phyloP scores from a whole-genome alignment of 1,140 invertebrate species.

The Leptoteleia sp. region DNA sequence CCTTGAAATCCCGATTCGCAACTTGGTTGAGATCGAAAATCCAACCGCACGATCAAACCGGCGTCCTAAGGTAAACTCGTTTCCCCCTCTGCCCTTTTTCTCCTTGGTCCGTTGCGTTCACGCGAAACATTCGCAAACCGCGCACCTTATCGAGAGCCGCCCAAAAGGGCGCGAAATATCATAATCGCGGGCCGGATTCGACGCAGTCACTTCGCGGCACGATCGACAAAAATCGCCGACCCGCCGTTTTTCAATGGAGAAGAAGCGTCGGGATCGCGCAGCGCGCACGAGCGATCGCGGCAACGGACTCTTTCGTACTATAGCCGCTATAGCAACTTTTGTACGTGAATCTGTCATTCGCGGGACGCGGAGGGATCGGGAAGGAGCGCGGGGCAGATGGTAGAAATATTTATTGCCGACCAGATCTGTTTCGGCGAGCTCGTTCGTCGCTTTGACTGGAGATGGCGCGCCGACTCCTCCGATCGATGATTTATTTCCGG shows the following conservation, averaged over 20 bases:
- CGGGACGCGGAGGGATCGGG: slow-evolving; percentile 10
- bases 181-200: slow-evolving; percentile 57
- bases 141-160: slow-evolving; percentile 27
- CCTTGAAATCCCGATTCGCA: slow-evolving; percentile 45
- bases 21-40: slow-evolving; percentile 62
- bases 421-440: slow-evolving; percentile 15
- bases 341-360: slow-evolving; percentile 66
- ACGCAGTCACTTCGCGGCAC: slow-evolving; percentile 30
- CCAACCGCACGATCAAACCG: slow-evolving; percentile 66
- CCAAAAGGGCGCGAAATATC: slow-evolving; percentile 55
- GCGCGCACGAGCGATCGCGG: slow-evolving; percentile 67
- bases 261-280: slow-evolving; percentile 14
- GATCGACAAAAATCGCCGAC: slow-evolving; percentile 13
- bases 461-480: slow-evolving; percentile 39
- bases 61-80: slow-evolving; percentile 68
- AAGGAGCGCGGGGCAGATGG: slow-evolving; percentile 39
- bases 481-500: no score
- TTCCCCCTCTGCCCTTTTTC: slow-evolving; percentile 50
- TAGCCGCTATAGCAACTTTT: slow-evolving; percentile 69
- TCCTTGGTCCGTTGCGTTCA: slow-evolving; percentile 34
- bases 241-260: slow-evolving; percentile 47
- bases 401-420: slow-evolving; percentile 66
- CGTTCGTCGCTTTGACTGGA: slow-evolving; percentile 15
- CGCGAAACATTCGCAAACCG: slow-evolving; percentile 48
- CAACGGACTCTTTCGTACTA: slow-evolving; percentile 74